Evolutionary conservation across 2,888 invertebrate species (phyloP).

Genomic region (Trimorus sp.): DNA sequence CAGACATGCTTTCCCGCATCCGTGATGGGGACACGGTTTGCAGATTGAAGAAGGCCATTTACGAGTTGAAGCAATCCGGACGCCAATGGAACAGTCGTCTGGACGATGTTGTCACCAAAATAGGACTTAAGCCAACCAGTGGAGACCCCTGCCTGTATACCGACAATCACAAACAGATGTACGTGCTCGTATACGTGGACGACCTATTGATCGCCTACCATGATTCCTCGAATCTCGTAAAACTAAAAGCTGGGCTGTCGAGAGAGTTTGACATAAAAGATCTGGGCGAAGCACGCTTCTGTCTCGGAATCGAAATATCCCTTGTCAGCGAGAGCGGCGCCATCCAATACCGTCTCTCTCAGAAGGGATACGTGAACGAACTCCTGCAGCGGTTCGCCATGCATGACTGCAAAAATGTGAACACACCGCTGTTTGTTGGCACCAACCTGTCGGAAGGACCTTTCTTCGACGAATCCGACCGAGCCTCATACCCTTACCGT

Average conservation of each 20-base stretch:
- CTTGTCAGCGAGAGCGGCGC: neutral
- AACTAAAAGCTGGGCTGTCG: conserved; percentile 20
- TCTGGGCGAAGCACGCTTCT: conserved; percentile 64
- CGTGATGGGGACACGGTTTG: conserved; percentile 12
- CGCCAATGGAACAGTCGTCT: conserved; percentile 18
- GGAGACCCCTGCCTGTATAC: conserved; percentile 37
- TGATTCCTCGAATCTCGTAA: neutral
- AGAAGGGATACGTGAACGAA: conserved; percentile 48
- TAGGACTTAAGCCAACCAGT: neutral
- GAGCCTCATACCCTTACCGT: neutral
- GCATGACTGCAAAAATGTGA: conserved; percentile 50
- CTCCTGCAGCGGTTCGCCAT: conserved; percentile 62
- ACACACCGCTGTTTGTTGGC: conserved; percentile 30
- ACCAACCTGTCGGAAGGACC: neutral
- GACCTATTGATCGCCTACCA: conserved; percentile 45
- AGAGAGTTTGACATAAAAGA: conserved; percentile 65
- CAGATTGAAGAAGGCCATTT: conserved; percentile 7
- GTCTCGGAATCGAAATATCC: conserved; percentile 69
- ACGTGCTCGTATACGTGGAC: conserved; percentile 50
- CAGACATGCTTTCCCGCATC: neutral
- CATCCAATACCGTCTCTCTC: conserved; percentile 5
- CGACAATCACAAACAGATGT: conserved; percentile 15
- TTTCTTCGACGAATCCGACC: neutral
- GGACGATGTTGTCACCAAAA: neutral
- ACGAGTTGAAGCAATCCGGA: conserved; percentile 24